Percentiles rank a stretch among this genome's conserved stretches.
Evolutionary conservation across 2,888 invertebrate species (phyloP).

Genomic region (Apodemia hepburni): DNA sequence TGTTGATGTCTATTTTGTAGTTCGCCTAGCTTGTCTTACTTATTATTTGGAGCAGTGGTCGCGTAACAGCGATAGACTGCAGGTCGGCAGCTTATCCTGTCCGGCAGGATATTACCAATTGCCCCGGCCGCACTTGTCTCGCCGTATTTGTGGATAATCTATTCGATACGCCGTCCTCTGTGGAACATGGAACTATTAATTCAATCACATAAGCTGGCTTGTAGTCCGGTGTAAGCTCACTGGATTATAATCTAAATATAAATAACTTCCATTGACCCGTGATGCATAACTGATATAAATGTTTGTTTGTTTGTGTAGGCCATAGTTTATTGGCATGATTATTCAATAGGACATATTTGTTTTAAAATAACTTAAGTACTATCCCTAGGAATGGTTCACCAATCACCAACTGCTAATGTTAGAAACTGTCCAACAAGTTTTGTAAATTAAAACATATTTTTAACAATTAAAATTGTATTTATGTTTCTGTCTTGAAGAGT

Average conservation of each 20-base stretch:
- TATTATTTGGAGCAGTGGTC: neutral
- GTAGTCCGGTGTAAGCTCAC: neutral
- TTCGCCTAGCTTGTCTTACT: no score
- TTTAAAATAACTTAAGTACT: no score
- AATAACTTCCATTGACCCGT: no score
- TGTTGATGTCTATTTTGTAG: neutral
- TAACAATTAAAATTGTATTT: no score
- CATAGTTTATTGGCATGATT: no score
- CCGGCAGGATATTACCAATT: constrained; percentile 12
- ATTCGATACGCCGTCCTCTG: neutral
- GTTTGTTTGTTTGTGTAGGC: neutral
- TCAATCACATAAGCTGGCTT: neutral
- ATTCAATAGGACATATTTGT: no score
- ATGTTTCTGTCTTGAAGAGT: no score
- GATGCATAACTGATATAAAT: neutral
- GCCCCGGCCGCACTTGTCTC: constrained; percentile 11
- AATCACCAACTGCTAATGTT: no score
- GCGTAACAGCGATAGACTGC: neutral
- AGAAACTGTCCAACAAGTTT: no score
- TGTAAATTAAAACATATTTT: no score
- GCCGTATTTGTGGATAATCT: constrained; percentile 13
- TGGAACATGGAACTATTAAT: neutral
- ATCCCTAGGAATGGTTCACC: no score
- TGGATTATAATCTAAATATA: constrained; percentile 4
- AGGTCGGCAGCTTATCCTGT: constrained; percentile 12